phyloP scores from a whole-genome alignment of 2,888 invertebrate genomes.

The Halictus quadricinctus region DNA sequence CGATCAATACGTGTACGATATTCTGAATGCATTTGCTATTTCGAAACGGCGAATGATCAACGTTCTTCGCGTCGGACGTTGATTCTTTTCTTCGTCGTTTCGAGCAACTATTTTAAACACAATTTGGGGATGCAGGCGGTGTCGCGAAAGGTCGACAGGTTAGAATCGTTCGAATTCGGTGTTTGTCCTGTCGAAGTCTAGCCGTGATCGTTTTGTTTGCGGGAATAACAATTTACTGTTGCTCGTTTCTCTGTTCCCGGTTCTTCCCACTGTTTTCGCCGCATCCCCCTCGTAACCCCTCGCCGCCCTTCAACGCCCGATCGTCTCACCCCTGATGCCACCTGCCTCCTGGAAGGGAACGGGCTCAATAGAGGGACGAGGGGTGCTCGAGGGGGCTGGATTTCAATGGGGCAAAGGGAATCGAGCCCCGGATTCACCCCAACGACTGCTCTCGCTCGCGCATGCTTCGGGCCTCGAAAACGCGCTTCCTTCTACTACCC shows the following conservation, averaged over 20 bases:
- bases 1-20: neutral
- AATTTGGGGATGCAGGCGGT: neutral
- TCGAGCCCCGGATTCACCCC: constrained; percentile 52
- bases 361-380: constrained; percentile 50
- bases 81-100: too few relatives aligned
- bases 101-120: neutral
- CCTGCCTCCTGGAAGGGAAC: constrained; percentile 55
- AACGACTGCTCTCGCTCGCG: constrained; percentile 32
- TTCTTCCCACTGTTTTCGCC: constrained; percentile 24
- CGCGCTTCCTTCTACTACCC: constrained; percentile 15
- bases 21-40: neutral
- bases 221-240: constrained; percentile 50
- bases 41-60: too few relatives aligned
- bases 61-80: too few relatives aligned
- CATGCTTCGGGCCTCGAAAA: constrained; percentile 40
- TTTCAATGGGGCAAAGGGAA: constrained; percentile 62
- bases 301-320: neutral
- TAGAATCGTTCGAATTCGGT: neutral
- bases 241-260: constrained; percentile 12
- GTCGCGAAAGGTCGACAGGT: neutral
- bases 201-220: constrained; percentile 31
- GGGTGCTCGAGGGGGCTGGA: constrained; percentile 47
- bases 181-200: neutral
- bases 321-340: constrained; percentile 39
- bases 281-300: constrained; percentile 18